A percentile compares a stretch with the other conserved stretches of the same genome.
phyloP scores from a whole-genome alignment of 2,113 vertebrate genomes.

The Thamnaconus septentrionalis region DNA sequence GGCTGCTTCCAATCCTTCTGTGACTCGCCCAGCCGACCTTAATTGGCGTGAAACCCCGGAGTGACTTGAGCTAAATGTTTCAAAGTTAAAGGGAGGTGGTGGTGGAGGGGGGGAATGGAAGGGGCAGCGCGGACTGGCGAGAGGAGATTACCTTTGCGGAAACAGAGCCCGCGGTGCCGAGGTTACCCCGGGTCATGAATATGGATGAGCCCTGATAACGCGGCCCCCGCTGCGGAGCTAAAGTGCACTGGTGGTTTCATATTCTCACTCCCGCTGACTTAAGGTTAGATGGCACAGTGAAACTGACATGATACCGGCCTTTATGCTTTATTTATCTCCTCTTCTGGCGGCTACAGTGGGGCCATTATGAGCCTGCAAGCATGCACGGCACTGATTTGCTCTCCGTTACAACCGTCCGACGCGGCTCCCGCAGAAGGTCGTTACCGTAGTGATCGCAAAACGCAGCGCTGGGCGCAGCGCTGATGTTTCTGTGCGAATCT shows the following conservation, averaged over 20 bases:
- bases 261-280: conserved; percentile 56
- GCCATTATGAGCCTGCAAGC: conserved; percentile 35
- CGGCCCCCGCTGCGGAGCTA: conserved; percentile 29
- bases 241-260: conserved; percentile 46
- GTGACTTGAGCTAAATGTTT: not conserved
- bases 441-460: too few species aligned
- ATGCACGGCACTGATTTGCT: conserved; percentile 27
- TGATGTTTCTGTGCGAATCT: too few species aligned
- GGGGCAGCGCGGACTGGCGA: too few species aligned
- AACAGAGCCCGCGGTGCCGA: conserved; percentile 22
- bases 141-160: conserved; percentile 32
- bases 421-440: too few species aligned
- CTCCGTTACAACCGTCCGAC: not conserved
- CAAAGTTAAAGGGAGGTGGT: not conserved
- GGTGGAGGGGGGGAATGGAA: too few species aligned
- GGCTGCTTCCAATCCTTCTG: conserved; percentile 4
- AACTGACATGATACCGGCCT: conserved; percentile 58
- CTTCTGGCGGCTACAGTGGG: conserved; percentile 46
- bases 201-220: conserved; percentile 55
- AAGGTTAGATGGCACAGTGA: conserved; percentile 37
- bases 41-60: conserved; percentile 1
- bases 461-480: too few species aligned
- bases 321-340: conserved; percentile 67
- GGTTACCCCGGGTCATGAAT: conserved; percentile 53
- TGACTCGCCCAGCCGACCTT: not conserved